Evolutionary conservation across 2,113 vertebrate species (phyloP), one percentile per base, ranked within the genome.

Genomic region (Aleadryas rufinucha): DNA sequence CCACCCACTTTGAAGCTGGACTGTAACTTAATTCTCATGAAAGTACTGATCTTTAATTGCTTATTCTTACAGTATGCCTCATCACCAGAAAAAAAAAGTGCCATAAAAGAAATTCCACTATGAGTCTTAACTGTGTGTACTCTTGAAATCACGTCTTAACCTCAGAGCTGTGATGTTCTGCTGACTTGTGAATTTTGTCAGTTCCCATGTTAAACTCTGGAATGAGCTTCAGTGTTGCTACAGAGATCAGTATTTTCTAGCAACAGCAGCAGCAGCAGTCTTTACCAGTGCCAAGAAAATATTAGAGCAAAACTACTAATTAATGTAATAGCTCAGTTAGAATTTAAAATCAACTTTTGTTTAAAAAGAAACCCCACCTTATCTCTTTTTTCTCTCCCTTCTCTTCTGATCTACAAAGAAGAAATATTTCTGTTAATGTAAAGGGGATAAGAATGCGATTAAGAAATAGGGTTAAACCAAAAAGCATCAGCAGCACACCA

Each of bases 401-500:
- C 30, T 66, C 72, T 89, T 81, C 50, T 88, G 52, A 95, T 95
- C 93, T 96, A 91, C 95, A 91, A 83, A 87, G 75, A 79, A 85
- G 49, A 64, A 93, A 70, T 94, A 82, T 95, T 64, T 57, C 89
- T 87, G 93, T 94, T 94, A 95, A 95, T 84, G 86, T 72, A 89
- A 95, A 88, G 76, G 75, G 85, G 90, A 92, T 92, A 93, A 86
- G 87, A 85, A 82, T 37, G 82, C 0, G 26, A 96, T 96, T 96
- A 96, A 95, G 94, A 75, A 96, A 97, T 96, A 97, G 98, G 97
- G 98, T 97, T 97, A 97, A 97, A 93, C 84, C 90, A 71, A 87
- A 92, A 96, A 95, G 96, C 95, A 93, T 97, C 98, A 89, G 85
- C 89, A 93, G 94, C 95, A 96, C 98, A 98, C 97, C 98, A 98